Evolutionary conservation across 1,140 invertebrate genomes (phyloP).

Genomic region (Eriocheir sinensis): DNA sequence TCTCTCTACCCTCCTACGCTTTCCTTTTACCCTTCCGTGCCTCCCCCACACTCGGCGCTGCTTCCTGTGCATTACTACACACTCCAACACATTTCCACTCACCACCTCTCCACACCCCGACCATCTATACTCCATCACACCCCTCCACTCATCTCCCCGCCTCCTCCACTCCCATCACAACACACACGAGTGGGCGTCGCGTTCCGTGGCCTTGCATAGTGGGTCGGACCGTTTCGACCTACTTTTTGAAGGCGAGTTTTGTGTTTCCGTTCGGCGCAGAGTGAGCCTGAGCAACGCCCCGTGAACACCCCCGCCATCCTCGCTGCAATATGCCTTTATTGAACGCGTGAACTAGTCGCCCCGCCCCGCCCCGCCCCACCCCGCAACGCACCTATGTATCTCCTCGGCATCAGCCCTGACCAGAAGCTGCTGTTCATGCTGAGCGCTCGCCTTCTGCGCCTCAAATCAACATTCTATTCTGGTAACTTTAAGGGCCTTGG

Average conservation of each 20-base stretch:
- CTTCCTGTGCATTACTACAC: no score
- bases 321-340: background rate
- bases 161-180: background rate
- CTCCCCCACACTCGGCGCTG: no score
- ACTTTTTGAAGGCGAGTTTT: background rate
- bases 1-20: no score
- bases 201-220: background rate
- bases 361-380: background rate
- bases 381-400: no score
- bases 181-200: background rate
- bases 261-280: background rate
- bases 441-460: background rate
- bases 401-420: background rate
- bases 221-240: background rate
- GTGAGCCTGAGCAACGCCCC: background rate
- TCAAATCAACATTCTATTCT: background rate
- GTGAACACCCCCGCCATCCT: background rate
- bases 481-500: background rate
- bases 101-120: no score
- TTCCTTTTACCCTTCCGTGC: no score
- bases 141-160: background rate
- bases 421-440: background rate
- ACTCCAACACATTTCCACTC: no score
- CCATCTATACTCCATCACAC: background rate
- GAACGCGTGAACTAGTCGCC: background rate